Evolutionary conservation across 2,113 vertebrate species (phyloP).

Genomic region (Austrofundulus limnaeus): DNA sequence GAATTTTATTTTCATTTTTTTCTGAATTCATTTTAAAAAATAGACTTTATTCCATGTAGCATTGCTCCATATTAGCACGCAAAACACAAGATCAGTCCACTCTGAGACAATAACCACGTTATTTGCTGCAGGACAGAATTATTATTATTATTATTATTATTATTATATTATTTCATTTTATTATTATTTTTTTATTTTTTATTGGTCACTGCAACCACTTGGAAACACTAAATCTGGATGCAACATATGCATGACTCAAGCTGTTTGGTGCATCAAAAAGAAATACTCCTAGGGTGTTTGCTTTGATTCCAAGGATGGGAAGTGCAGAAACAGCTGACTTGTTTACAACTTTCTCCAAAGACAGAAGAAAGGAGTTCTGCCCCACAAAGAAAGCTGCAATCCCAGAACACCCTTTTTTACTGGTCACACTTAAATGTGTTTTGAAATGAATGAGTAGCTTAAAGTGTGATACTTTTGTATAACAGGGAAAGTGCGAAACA

Average conservation of each 20-base stretch:
- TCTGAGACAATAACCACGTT: constrained; percentile 31
- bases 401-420: constrained; percentile 9
- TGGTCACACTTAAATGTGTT: constrained; percentile 48
- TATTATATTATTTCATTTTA: constrained; percentile 32
- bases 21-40: constrained; percentile 56
- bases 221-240: constrained; percentile 45
- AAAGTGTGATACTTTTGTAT: constrained; percentile 77
- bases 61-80: constrained; percentile 62
- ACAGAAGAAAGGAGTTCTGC: constrained; percentile 28
- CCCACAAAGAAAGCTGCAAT: constrained; percentile 19
- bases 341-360: constrained; percentile 66
- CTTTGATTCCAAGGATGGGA: constrained; percentile 22
- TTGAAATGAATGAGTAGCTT: constrained; percentile 55
- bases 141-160: constrained; percentile 25
- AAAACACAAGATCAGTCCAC: constrained; percentile 37
- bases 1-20: constrained; percentile 47
- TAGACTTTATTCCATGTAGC: constrained; percentile 74
- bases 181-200: constrained; percentile 31
- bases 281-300: constrained; percentile 5
- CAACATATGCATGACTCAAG: constrained; percentile 16
- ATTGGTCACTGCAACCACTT: constrained; percentile 37
- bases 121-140: constrained; percentile 45
- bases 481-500: constrained; percentile 52
- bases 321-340: constrained; percentile 26
- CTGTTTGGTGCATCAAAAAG: constrained; percentile 18